Conservation (phyloP, 2,888 invertebrate species). For the Elmis aenea region DNA sequence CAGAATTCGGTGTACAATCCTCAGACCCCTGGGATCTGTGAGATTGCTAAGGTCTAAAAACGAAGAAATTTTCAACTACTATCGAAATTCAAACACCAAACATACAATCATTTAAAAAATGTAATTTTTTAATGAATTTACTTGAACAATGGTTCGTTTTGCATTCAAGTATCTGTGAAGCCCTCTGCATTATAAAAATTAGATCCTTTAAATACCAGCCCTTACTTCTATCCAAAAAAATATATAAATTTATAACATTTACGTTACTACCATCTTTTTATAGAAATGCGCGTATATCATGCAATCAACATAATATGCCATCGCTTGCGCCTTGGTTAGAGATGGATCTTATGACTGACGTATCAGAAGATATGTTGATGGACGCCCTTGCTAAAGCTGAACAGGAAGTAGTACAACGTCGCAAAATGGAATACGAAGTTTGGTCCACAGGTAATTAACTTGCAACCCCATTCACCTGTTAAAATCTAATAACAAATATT, state of each 20-base stretch:
- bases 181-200: too few species aligned
- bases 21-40: too few species aligned
- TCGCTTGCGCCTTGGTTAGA: conserved; percentile 70
- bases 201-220: too few species aligned
- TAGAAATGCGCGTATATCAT: conserved; percentile 69
- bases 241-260: not conserved
- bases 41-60: too few species aligned
- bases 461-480: not conserved
- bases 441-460: conserved; percentile 64
- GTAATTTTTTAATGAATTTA: too few species aligned
- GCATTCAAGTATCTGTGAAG: too few species aligned
- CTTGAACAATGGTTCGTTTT: too few species aligned
- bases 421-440: conserved; percentile 74
- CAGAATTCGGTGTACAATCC: too few species aligned
- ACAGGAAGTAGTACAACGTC: conserved; percentile 66
- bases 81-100: too few species aligned
- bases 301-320: conserved; percentile 65
- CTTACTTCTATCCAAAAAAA: not conserved
- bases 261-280: too few species aligned
- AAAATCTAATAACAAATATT: conserved; percentile 11
- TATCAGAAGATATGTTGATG: conserved; percentile 66
- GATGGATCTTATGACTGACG: conserved; percentile 58
- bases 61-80: too few species aligned
- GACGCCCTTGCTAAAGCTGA: conserved; percentile 77
- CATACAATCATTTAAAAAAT: too few species aligned